Evolutionary conservation across 1,140 invertebrate genomes (phyloP).

Genomic region (Akabosia matsudoensis): DNA sequence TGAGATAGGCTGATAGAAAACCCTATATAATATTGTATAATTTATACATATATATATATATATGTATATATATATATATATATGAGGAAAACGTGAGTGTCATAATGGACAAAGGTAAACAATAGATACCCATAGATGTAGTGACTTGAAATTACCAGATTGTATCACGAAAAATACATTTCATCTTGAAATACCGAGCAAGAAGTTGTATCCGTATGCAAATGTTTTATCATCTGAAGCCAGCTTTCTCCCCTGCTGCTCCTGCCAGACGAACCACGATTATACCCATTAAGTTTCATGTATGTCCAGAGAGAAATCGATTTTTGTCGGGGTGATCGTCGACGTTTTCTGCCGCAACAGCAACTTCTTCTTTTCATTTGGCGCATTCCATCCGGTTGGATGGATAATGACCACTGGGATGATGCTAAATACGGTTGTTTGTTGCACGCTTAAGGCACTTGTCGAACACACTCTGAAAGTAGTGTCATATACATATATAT

Average conservation of each 20-base stretch:
- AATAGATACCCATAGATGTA: no score
- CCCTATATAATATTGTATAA: no score
- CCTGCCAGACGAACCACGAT: slow-evolving; percentile 46
- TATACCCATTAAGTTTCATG: slow-evolving; percentile 48
- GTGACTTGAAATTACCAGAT: no score
- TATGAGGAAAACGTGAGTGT: no score
- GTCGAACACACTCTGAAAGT: background rate
- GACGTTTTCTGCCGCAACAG: background rate
- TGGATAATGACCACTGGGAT: background rate
- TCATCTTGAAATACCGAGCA: no score
- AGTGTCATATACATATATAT: background rate
- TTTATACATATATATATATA: no score
- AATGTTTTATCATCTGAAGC: background rate
- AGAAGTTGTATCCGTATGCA: background rate
- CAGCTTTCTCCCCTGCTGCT: slow-evolving; percentile 47
- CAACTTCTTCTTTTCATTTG: slow-evolving; percentile 5
- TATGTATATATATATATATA: no score
- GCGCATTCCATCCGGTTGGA: background rate
- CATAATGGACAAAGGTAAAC: no score
- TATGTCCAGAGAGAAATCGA: slow-evolving; percentile 44
- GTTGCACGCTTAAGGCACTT: background rate
- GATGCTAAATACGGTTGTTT: slow-evolving; percentile 4
- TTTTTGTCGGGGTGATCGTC: no score
- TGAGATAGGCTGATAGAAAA: no score
- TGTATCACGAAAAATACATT: no score